Evolutionary conservation across 2,888 invertebrate genomes (phyloP).

Genomic region (Tupiocoris notatus): DNA sequence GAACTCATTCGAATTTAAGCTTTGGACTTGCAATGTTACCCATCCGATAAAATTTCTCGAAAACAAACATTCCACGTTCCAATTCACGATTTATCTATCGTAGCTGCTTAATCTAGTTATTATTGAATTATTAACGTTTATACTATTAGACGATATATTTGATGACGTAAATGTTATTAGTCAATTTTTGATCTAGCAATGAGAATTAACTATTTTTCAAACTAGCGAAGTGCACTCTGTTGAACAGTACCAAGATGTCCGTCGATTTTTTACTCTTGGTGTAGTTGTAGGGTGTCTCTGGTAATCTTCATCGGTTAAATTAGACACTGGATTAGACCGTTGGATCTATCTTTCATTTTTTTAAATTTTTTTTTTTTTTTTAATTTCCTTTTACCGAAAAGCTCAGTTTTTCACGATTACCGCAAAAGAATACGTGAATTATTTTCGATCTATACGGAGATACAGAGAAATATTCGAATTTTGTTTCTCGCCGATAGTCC

Average conservation of each 20-base stretch:
- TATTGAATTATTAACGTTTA: not conserved
- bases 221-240: not conserved
- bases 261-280: not conserved
- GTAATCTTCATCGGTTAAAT: too few species aligned
- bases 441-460: too few species aligned
- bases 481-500: too few species aligned
- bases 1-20: constrained; percentile 6
- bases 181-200: not conserved
- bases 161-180: not conserved
- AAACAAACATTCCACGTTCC: constrained; percentile 16
- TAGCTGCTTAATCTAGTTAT: not conserved
- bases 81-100: not conserved
- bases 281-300: not conserved
- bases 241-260: not conserved
- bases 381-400: too few species aligned
- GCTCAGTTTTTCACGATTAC: too few species aligned
- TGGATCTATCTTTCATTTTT: too few species aligned
- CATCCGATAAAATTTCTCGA: not conserved
- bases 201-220: not conserved
- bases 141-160: not conserved
- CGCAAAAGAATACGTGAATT: too few species aligned
- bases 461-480: too few species aligned
- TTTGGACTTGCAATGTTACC: constrained; percentile 15
- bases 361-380: too few species aligned
- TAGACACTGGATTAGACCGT: too few species aligned